phyloP scores from a whole-genome alignment of 2,888 invertebrate genomes.

The Tricholauxania praeusta region DNA sequence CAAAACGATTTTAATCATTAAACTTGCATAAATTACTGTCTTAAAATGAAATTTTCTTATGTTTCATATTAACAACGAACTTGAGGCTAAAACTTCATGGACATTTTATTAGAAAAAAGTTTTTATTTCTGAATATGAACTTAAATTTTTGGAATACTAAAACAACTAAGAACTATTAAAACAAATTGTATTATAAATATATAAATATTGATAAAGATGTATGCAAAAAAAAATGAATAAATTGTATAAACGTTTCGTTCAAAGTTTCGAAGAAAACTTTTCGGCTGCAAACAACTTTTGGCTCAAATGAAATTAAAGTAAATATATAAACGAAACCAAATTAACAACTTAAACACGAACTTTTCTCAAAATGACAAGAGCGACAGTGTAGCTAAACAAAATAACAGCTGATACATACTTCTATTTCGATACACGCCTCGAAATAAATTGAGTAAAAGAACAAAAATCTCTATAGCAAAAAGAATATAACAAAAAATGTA shows the following conservation, averaged over 20 bases:
- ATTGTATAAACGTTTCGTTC: slow-evolving; percentile 25
- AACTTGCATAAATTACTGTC: neutral
- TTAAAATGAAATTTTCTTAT: neutral
- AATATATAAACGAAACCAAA: slow-evolving; percentile 39
- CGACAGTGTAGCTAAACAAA: slow-evolving; percentile 17
- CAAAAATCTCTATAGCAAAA: neutral
- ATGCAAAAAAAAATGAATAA: neutral
- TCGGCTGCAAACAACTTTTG: slow-evolving; percentile 51
- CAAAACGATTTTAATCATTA: neutral
- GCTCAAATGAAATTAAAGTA: slow-evolving; percentile 45
- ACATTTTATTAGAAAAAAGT: slow-evolving; percentile 10
- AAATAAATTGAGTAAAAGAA: slow-evolving; percentile 30
- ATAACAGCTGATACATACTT: neutral
- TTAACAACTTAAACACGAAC: slow-evolving; percentile 39
- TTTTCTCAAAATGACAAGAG: neutral
- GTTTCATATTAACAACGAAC: slow-evolving; percentile 7
- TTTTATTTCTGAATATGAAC: neutral
- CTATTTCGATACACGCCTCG: slow-evolving; percentile 19
- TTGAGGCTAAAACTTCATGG: slow-evolving; percentile 17
- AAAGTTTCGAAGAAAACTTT: slow-evolving; percentile 54
- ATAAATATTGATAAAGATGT: slow-evolving; percentile 1
- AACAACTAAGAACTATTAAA: slow-evolving; percentile 8
- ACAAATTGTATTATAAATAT: slow-evolving; percentile 14
- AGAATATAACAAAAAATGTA: slow-evolving; percentile 43
- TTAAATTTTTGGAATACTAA: slow-evolving; percentile 25